Evolutionary conservation across 1,140 invertebrate species (phyloP).

Genomic region (Drosophila kohkoa): DNA sequence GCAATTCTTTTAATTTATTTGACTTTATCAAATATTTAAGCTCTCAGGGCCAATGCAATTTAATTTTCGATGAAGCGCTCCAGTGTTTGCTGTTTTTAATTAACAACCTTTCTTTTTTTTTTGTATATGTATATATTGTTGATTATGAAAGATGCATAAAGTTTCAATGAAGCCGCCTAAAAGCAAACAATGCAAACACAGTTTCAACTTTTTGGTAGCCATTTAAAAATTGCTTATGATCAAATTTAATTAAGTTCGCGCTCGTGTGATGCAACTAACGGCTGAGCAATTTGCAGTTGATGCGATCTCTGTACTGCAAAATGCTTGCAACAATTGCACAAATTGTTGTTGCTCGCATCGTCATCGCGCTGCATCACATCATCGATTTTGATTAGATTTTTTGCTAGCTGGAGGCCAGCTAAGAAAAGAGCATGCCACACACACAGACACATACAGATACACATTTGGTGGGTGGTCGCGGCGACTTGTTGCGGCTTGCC

Average conservation of each 20-base stretch:
- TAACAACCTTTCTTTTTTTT: background rate
- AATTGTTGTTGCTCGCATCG: constrained; percentile 30
- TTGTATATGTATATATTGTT: background rate
- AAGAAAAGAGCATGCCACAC: constrained; percentile 37
- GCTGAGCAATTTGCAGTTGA: constrained; percentile 63
- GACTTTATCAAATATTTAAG: constrained; percentile 11
- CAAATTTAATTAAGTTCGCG: constrained; percentile 63
- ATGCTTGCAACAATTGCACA: constrained; percentile 18
- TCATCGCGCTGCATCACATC: constrained; percentile 54
- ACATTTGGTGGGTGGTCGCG: constrained; percentile 56
- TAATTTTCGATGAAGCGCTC: background rate
- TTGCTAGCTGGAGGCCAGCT: background rate
- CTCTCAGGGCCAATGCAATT: background rate
- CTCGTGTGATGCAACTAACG: constrained; percentile 29
- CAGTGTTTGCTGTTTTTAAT: background rate
- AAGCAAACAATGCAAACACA: background rate
- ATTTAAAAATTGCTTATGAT: constrained; percentile 14
- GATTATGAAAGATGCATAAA: background rate
- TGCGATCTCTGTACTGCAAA: constrained; percentile 40
- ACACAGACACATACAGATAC: background rate
- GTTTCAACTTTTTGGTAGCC: background rate
- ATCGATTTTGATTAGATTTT: constrained; percentile 59
- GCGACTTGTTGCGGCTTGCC: constrained; percentile 27
- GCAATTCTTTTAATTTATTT: constrained; percentile 49
- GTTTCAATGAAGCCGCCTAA: background rate